phyloP scores from a whole-genome alignment of 2,888 invertebrate species.

The Caenorhabditis panamensis region DNA sequence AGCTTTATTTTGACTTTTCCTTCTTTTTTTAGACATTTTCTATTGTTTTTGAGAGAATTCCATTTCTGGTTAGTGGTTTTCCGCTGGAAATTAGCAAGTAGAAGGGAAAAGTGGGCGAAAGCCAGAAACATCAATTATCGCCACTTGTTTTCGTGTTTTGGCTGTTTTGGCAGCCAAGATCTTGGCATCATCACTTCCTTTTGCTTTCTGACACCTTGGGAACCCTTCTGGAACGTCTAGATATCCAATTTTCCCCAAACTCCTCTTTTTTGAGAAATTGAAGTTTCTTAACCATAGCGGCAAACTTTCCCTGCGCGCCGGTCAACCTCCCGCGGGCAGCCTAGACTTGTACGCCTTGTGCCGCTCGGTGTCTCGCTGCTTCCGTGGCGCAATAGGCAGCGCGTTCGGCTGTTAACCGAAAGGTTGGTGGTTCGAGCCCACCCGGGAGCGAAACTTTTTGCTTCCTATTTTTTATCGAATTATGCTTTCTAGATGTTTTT shows the following conservation, averaged over 20 bases:
- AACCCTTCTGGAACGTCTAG: not conserved
- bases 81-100: conserved; percentile 47
- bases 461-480: not conserved
- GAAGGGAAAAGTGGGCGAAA: conserved; percentile 22
- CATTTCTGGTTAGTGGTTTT: conserved; percentile 23
- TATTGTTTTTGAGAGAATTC: no score
- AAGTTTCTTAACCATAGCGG: no score
- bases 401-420: conserved; percentile 81
- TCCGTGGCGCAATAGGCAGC: conserved; percentile 78
- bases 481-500: not conserved
- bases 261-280: no score
- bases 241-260: no score
- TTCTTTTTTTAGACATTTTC: not conserved
- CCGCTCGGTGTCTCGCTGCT: conserved; percentile 34
- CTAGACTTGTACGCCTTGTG: not conserved
- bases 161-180: conserved; percentile 20
- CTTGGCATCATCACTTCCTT: conserved; percentile 28
- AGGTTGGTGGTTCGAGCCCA: conserved; percentile 81
- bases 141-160: conserved; percentile 41
- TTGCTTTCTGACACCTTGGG: conserved; percentile 17
- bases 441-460: conserved; percentile 75
- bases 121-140: conserved; percentile 53
- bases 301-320: not conserved
- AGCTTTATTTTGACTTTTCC: no score
- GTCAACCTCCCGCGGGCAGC: not conserved